These are phyloP conservation scores for Phataginus tetradactyla DNA, from an alignment of 2,797 vertebrate genomes.

Conservation along the genomic window DNA sequence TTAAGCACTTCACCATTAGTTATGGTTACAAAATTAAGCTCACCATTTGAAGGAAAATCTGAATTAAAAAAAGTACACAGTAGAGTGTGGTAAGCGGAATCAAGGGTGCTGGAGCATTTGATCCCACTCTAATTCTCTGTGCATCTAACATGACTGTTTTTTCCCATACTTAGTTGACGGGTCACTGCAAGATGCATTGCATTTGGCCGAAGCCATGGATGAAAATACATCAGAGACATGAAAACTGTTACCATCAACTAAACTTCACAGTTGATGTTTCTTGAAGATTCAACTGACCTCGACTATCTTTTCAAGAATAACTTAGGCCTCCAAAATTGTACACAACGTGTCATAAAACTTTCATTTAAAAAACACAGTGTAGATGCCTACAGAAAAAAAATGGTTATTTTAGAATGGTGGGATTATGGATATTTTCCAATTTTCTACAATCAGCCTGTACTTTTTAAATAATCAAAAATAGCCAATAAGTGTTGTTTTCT, in stretches of 20 bases:
- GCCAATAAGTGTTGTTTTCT: not conserved
- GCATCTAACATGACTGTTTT: not conserved
- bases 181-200: slow-evolving; percentile 40
- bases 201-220: slow-evolving; percentile 51
- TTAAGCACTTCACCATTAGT: not conserved
- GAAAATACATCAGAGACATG: slow-evolving; percentile 53
- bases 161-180: not conserved
- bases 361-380: not conserved
- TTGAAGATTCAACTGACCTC: slow-evolving; percentile 51
- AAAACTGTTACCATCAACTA: slow-evolving; percentile 40
- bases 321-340: not conserved
- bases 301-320: slow-evolving; percentile 41
- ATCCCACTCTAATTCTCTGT: slow-evolving; percentile 12
- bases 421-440: slow-evolving; percentile 28
- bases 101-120: not conserved
- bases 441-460: not conserved
- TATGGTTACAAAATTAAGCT: not conserved
- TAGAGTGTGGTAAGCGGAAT: not conserved
- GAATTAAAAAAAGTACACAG: not conserved
- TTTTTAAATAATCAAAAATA: slow-evolving; percentile 34
- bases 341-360: not conserved
- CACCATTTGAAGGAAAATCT: not conserved
- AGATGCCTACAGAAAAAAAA: not conserved
- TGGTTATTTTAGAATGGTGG: not conserved
- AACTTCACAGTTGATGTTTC: slow-evolving; percentile 45